These are phyloP conservation scores for Neosilurus mollespiculum DNA, from an alignment of 2,797 vertebrate genomes.

Conservation along the genomic window DNA sequence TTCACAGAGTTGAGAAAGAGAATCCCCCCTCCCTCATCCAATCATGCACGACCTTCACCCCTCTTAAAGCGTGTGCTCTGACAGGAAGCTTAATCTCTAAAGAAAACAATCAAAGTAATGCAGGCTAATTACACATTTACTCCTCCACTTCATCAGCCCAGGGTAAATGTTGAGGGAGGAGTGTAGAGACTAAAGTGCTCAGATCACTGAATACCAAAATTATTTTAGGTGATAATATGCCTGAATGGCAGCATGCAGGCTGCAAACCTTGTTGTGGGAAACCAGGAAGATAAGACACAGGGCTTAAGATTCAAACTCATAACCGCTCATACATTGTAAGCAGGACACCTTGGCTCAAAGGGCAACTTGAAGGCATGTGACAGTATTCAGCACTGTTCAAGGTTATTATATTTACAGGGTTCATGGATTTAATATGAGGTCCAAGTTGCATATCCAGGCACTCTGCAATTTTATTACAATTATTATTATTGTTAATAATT, in stretches of 20 bases:
- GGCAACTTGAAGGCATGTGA: conserved; percentile 28
- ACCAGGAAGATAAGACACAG: conserved; percentile 46
- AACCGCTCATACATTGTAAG: conserved; percentile 31
- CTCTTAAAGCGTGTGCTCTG: conserved; percentile 71
- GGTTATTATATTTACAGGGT: conserved; percentile 30
- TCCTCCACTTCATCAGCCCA: conserved; percentile 79
- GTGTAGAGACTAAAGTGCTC: conserved; percentile 51
- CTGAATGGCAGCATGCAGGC: conserved; percentile 49
- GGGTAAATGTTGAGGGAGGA: conserved; percentile 70
- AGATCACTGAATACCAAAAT: conserved; percentile 66
- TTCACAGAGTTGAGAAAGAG: conserved; percentile 84
- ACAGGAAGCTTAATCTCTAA: conserved; percentile 83
- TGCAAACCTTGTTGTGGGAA: conserved; percentile 63
- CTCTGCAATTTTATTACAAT: background rate
- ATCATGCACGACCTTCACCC: conserved; percentile 90
- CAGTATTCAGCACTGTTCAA: conserved; percentile 25
- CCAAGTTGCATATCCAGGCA: background rate
- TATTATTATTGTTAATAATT: background rate
- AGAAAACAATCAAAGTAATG: conserved; percentile 85
- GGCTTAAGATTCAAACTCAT: conserved; percentile 32
- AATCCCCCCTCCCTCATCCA: conserved; percentile 83
- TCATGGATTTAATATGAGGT: background rate
- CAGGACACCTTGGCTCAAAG: conserved; percentile 36
- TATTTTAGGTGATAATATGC: conserved; percentile 60
- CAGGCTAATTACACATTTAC: conserved; percentile 84